These are phyloP conservation scores for Ptyas mucosa DNA, from an alignment of 2,113 vertebrate genomes.

Conservation along the genomic window DNA sequence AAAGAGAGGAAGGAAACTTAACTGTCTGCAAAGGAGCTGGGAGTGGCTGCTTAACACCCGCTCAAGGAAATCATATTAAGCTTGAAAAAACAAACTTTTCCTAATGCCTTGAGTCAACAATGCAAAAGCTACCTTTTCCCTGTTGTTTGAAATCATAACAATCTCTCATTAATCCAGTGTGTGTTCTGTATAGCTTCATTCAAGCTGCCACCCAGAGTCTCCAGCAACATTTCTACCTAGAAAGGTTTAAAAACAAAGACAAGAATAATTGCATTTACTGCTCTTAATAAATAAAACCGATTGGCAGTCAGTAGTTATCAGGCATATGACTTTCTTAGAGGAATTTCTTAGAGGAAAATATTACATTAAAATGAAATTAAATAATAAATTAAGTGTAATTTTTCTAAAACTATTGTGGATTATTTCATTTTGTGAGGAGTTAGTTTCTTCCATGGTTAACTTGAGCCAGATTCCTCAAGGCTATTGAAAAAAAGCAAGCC, in stretches of 20 bases:
- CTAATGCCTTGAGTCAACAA: constrained; percentile 38
- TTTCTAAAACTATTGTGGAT: neutral
- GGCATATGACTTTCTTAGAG: constrained; percentile 35
- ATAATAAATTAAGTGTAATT: neutral
- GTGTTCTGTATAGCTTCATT: neutral
- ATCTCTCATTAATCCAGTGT: constrained; percentile 34
- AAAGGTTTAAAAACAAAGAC: neutral
- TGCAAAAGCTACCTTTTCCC: constrained; percentile 18
- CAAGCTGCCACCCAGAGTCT: neutral
- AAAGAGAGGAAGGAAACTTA: constrained; percentile 60
- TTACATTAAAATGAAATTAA: neutral
- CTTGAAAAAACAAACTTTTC: constrained; percentile 44
- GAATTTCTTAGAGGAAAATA: neutral
- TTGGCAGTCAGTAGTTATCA: constrained; percentile 65
- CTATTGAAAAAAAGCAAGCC: neutral
- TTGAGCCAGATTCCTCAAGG: neutral
- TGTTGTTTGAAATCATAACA: constrained; percentile 17
- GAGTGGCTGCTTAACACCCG: constrained; percentile 42
- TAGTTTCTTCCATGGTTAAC: neutral
- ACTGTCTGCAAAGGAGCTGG: constrained; percentile 51
- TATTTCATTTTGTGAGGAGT: neutral
- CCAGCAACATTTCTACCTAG: constrained; percentile 4
- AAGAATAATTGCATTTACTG: neutral
- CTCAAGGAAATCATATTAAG: constrained; percentile 33
- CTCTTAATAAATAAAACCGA: neutral